Base-by-base conservation (phyloP, 2,888 invertebrate species). In the Apantesis nais region DNA sequence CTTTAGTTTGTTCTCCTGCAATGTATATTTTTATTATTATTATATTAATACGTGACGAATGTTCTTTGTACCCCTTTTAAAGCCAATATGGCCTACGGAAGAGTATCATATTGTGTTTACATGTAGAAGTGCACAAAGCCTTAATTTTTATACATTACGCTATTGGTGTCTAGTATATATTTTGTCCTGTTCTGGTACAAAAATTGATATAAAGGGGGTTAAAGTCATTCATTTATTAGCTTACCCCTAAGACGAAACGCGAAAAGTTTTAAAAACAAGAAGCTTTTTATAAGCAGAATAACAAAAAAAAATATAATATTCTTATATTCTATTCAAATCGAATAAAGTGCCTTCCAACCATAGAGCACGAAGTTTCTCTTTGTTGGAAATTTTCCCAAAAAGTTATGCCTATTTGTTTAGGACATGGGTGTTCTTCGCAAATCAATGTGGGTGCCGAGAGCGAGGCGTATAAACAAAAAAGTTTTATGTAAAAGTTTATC, bases 1-100 rank as follows among this genome's bases (percentile, higher is more conserved):
- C 99, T 89, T 99, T 99, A 0, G 98, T 98, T 91, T 99, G 99
- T 86, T 99, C 99, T n/a, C 98, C 97, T 95, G 48, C 0, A 66
- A 74, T 7, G 11, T 19, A 63, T 3, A 39, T 25, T 0, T 8
- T 29, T 8, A 19, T 48, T 16, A 25, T 63, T 29, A 41, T 16
- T 41, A 63, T 44, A n/a, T n/a, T n/a, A n/a, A n/a, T n/a, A n/a
- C n/a, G n/a, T n/a, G n/a, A n/a, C n/a, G n/a, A n/a, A n/a, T n/a
- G n/a, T n/a, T n/a, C n/a, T n/a, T n/a, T n/a, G n/a, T n/a, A n/a
- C n/a, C n/a, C n/a, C n/a, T n/a, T n/a, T n/a, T n/a, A n/a, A n/a
- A n/a, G n/a, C n/a, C n/a, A n/a, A n/a, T n/a, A n/a, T n/a, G n/a
- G n/a, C n/a, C n/a, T n/a, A n/a, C n/a, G n/a, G n/a, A n/a, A n/a